Conservation (phyloP, 2,888 invertebrate genomes). For the Herminia tarsipennalis region DNA sequence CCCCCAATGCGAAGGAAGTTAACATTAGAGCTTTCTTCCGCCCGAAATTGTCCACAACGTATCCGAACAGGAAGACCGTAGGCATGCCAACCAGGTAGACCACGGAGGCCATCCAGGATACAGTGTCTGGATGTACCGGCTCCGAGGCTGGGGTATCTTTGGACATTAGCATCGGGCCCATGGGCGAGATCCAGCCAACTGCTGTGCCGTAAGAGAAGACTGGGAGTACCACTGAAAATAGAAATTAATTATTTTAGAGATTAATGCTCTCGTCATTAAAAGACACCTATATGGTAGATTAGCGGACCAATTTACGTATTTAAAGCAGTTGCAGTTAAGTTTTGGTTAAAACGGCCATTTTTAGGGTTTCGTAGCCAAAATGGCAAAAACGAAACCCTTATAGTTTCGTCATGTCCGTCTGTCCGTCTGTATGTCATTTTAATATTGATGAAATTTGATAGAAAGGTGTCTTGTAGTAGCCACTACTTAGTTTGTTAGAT, state of each 20-base stretch:
- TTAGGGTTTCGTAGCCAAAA: too few species aligned
- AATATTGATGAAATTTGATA: too few species aligned
- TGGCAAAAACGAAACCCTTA: too few species aligned
- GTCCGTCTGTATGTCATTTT: too few species aligned
- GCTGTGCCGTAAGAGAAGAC: slow-evolving; percentile 84
- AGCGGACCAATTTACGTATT: too few species aligned
- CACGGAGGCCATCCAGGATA: slow-evolving; percentile 86
- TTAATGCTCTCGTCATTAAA: not conserved
- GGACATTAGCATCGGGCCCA: slow-evolving; percentile 80
- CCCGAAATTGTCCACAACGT: slow-evolving; percentile 81
- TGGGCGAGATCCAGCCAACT: slow-evolving; percentile 86
- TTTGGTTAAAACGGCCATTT: too few species aligned
- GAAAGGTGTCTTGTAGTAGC: too few species aligned
- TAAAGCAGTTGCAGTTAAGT: too few species aligned
- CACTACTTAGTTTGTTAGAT: too few species aligned
- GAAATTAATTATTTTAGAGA: not conserved
- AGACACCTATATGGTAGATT: too few species aligned
- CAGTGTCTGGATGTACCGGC: slow-evolving; percentile 74
- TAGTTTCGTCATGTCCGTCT: too few species aligned
- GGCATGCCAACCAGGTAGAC: slow-evolving; percentile 83
- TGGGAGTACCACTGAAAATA: slow-evolving; percentile 83
- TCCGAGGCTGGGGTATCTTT: slow-evolving; percentile 67
- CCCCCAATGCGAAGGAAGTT: slow-evolving; percentile 74
- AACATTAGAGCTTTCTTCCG: slow-evolving; percentile 80
- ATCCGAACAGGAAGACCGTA: slow-evolving; percentile 83